phyloP scores from a whole-genome alignment of 2,113 vertebrate genomes.

The Larimichthys polyactis region DNA sequence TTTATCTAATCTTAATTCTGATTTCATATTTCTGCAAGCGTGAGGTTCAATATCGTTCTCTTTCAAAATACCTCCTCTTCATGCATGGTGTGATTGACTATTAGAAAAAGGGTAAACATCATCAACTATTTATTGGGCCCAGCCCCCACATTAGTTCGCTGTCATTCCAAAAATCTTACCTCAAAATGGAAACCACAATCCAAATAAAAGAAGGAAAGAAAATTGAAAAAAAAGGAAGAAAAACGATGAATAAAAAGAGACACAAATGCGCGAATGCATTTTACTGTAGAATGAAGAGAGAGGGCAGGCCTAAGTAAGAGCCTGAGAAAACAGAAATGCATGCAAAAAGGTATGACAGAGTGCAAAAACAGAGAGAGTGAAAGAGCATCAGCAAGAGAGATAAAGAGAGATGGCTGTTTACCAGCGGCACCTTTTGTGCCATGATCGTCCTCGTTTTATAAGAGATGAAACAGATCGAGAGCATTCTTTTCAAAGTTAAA shows the following conservation, averaged over 20 bases:
- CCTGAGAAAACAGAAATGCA: constrained; percentile 56
- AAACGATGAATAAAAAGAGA: constrained; percentile 77
- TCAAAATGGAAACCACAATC: constrained; percentile 92
- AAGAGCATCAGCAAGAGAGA: constrained; percentile 43
- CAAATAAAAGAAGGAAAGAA: constrained; percentile 92
- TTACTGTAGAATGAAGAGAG: constrained; percentile 56
- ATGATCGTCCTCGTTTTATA: constrained; percentile 8
- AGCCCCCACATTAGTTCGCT: constrained; percentile 70
- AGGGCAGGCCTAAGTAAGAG: constrained; percentile 38
- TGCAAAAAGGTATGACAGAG: constrained; percentile 44
- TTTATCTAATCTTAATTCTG: constrained; percentile 10
- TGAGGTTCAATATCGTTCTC: constrained; percentile 13
- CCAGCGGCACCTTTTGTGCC: constrained; percentile 21
- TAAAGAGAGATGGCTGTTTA: constrained; percentile 44
- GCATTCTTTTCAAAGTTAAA: not conserved
- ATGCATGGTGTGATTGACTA: constrained; percentile 70
- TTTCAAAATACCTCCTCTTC: constrained; percentile 35
- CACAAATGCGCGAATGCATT: constrained; percentile 60
- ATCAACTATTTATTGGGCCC: constrained; percentile 32
- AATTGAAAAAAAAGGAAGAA: constrained; percentile 74
- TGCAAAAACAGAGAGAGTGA: constrained; percentile 32
- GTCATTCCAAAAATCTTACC: constrained; percentile 90
- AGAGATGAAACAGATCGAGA: not conserved
- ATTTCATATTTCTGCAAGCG: constrained; percentile 26
- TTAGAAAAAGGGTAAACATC: constrained; percentile 68